These are phyloP conservation scores for Rhagonycha fulva DNA, from an alignment of 2,888 invertebrate species.

Conservation along the genomic window DNA sequence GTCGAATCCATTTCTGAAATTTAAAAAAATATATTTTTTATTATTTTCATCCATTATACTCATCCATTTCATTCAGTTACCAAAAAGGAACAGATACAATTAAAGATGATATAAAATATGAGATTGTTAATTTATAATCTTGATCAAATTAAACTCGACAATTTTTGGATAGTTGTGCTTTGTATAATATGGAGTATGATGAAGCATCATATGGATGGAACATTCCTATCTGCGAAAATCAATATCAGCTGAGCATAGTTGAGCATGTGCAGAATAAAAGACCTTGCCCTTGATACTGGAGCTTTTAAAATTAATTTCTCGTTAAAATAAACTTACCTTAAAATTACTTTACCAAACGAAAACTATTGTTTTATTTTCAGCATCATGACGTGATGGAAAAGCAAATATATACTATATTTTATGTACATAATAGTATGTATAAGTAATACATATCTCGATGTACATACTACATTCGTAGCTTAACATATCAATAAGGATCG, in stretches of 20 bases:
- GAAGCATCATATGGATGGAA: slow-evolving; percentile 23
- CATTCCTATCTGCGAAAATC: slow-evolving; percentile 32
- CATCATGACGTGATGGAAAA: background rate
- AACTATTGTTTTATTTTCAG: slow-evolving; percentile 15
- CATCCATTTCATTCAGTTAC: too few relatives aligned
- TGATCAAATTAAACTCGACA: background rate
- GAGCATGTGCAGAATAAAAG: slow-evolving; percentile 27
- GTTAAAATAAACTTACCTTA: slow-evolving; percentile 28
- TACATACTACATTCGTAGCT: background rate
- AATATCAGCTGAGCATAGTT: slow-evolving; percentile 34
- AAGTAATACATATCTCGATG: too few relatives aligned
- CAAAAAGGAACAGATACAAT: too few relatives aligned
- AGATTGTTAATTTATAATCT: too few relatives aligned
- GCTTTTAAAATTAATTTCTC: slow-evolving; percentile 8
- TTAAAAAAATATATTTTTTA: too few relatives aligned
- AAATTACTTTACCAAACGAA: slow-evolving; percentile 16
- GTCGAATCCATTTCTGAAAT: background rate
- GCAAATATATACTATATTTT: background rate
- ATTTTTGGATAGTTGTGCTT: background rate
- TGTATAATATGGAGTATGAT: background rate
- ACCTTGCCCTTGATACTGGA: slow-evolving; percentile 35
- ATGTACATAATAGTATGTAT: too few relatives aligned
- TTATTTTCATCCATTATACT: too few relatives aligned
- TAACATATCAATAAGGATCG: background rate
- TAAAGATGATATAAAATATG: too few relatives aligned